Percentiles rank a stretch among this genome's conserved stretches.
Conservation (phyloP, 2,888 invertebrate genomes). For the Lithophane socia region DNA sequence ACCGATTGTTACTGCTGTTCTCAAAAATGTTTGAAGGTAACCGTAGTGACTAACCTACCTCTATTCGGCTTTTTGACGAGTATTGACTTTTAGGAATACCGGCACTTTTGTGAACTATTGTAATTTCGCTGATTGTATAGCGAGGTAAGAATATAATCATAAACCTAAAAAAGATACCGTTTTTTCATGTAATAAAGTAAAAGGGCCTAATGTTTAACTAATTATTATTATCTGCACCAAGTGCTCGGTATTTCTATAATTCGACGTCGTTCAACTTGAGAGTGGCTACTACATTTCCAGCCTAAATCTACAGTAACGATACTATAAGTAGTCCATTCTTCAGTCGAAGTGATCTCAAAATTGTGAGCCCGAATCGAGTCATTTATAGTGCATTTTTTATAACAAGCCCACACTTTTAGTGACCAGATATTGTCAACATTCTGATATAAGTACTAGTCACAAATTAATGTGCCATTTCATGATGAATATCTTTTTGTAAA, state of each 20-base stretch:
- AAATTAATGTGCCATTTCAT: constrained; percentile 76
- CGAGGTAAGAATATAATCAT: constrained; percentile 63
- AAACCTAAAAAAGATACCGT: constrained; percentile 49
- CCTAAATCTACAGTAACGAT: constrained; percentile 54
- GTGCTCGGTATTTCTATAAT: constrained; percentile 78
- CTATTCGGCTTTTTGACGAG: constrained; percentile 71
- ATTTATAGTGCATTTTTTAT: constrained; percentile 82
- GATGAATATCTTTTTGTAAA: constrained; percentile 14
- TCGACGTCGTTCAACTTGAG: constrained; percentile 52
- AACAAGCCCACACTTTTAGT: constrained; percentile 71
- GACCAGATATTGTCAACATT: constrained; percentile 66
- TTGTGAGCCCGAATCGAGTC: constrained; percentile 84
- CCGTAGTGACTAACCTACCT: constrained; percentile 68
- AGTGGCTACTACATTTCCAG: constrained; percentile 54
- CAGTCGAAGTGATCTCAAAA: constrained; percentile 87
- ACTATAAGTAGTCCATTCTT: constrained; percentile 75
- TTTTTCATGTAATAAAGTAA: constrained; percentile 59
- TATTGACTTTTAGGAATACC: constrained; percentile 76
- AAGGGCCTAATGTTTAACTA: constrained; percentile 71
- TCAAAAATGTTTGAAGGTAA: constrained; percentile 58
- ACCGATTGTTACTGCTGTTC: constrained; percentile 72
- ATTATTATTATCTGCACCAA: constrained; percentile 71
- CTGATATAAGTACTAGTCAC: constrained; percentile 74
- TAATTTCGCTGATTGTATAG: constrained; percentile 53
- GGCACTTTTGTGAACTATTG: constrained; percentile 76